These are phyloP conservation scores for Chrysolina americana DNA, from an alignment of 2,888 invertebrate species.

Conservation along the genomic window DNA sequence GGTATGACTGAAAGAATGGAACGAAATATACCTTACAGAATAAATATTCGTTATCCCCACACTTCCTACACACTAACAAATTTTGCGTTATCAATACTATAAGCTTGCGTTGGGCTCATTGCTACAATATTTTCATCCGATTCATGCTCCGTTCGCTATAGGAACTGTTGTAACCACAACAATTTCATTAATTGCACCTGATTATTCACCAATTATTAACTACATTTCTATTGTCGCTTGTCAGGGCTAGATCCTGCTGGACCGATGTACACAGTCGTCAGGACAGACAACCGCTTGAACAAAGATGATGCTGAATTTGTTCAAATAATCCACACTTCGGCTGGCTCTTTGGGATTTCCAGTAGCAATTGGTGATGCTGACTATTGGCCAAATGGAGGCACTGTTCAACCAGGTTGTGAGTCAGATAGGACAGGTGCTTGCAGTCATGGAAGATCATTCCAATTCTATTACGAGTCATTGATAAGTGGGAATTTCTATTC, in stretches of 20 bases:
- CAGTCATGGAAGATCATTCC: conserved; percentile 68
- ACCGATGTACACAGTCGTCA: conserved; percentile 56
- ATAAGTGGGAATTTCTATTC: conserved; percentile 37
- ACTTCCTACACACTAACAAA: too few species aligned
- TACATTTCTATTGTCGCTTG: conserved; percentile 47
- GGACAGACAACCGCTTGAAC: conserved; percentile 60
- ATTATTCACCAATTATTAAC: too few species aligned
- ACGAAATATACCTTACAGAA: too few species aligned
- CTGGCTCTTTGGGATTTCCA: conserved; percentile 49
- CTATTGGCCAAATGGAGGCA: conserved; percentile 65
- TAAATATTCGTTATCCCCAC: too few species aligned
- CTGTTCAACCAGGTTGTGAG: conserved; percentile 64
- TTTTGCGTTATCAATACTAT: too few species aligned
- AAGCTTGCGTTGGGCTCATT: too few species aligned
- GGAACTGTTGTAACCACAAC: too few species aligned
- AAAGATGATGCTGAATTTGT: conserved; percentile 62
- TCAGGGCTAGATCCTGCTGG: conserved; percentile 64
- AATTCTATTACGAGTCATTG: conserved; percentile 67
- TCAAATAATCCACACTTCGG: conserved; percentile 64
- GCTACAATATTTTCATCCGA: too few species aligned
- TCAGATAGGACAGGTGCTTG: conserved; percentile 63
- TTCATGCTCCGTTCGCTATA: too few species aligned
- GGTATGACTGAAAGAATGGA: too few species aligned
- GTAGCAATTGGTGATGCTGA: conserved; percentile 62
- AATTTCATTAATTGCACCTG: too few species aligned